A percentile compares a stretch with the other conserved stretches of the same genome.
Conservation (phyloP, 2,113 vertebrate species). For the Cyanoderma ruficeps region DNA sequence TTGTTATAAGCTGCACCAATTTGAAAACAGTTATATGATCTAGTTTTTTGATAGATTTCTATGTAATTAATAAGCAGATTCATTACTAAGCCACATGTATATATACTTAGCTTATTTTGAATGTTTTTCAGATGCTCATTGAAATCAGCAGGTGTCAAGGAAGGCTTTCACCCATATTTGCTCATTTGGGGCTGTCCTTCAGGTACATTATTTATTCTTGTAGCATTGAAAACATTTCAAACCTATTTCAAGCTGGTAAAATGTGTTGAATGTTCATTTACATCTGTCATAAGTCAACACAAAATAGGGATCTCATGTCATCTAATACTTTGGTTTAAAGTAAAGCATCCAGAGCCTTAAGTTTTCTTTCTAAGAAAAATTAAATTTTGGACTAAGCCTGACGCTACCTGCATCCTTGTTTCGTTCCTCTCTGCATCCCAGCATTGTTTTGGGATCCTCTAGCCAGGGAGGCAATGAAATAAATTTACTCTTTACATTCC, state of each 20-base stretch:
- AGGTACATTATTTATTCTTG: background rate
- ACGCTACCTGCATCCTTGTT: background rate
- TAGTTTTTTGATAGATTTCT: background rate
- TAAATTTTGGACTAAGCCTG: background rate
- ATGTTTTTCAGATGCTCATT: background rate
- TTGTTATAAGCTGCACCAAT: background rate
- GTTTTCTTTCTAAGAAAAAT: background rate
- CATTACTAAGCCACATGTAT: background rate
- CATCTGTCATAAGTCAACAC: background rate
- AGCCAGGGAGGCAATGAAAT: background rate
- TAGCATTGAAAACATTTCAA: background rate
- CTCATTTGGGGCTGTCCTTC: rapidly evolving
- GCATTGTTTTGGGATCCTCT: background rate
- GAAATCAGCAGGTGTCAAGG: background rate
- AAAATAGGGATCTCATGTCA: background rate
- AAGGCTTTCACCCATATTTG: background rate
- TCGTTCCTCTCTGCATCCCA: background rate
- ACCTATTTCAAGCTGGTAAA: background rate
- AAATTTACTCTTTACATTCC: background rate
- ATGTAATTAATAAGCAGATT: background rate
- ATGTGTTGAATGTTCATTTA: background rate
- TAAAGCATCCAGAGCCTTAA: background rate
- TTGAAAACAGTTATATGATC: background rate
- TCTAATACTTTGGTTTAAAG: background rate
- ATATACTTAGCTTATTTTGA: background rate